phyloP scores from a whole-genome alignment of 2,113 vertebrate species.

The Siniperca chuatsi region DNA sequence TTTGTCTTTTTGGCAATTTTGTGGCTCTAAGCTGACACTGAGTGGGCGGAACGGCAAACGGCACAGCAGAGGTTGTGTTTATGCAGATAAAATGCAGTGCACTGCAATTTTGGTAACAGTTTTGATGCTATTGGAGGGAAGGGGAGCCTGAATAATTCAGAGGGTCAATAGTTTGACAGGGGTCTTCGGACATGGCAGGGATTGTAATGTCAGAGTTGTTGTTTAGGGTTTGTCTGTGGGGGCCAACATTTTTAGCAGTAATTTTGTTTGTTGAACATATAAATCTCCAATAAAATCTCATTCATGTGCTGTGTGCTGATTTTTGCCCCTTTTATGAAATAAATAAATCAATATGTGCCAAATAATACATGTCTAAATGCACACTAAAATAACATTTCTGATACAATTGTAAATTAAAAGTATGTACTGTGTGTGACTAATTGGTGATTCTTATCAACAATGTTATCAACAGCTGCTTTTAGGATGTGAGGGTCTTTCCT shows the following conservation, averaged over 20 bases:
- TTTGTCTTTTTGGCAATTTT: slow-evolving; percentile 15
- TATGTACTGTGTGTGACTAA: neutral
- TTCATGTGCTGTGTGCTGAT: neutral
- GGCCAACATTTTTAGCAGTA: neutral
- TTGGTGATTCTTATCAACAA: neutral
- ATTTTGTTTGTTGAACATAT: neutral
- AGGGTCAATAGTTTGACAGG: neutral
- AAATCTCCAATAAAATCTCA: no score
- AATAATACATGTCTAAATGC: no score
- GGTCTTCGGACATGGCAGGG: neutral
- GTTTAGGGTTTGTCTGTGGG: neutral
- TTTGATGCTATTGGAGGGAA: slow-evolving; percentile 11
- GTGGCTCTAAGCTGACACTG: neutral
- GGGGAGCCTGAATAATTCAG: slow-evolving; percentile 9
- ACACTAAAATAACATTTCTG: neutral
- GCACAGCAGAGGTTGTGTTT: slow-evolving; percentile 29
- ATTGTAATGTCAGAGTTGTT: neutral
- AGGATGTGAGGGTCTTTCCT: neutral
- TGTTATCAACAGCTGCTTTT: neutral
- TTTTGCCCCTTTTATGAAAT: neutral
- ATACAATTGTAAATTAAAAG: neutral
- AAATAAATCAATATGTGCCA: no score
- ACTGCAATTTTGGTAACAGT: slow-evolving; percentile 19
- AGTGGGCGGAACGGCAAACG: slow-evolving; percentile 22
- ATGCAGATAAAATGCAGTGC: slow-evolving; percentile 36